A percentile compares a stretch with the other conserved stretches of the same genome.
These are phyloP conservation scores for Syngnathoides biaculeatus DNA, from an alignment of 2,113 vertebrate genomes.

Conservation along the genomic window DNA sequence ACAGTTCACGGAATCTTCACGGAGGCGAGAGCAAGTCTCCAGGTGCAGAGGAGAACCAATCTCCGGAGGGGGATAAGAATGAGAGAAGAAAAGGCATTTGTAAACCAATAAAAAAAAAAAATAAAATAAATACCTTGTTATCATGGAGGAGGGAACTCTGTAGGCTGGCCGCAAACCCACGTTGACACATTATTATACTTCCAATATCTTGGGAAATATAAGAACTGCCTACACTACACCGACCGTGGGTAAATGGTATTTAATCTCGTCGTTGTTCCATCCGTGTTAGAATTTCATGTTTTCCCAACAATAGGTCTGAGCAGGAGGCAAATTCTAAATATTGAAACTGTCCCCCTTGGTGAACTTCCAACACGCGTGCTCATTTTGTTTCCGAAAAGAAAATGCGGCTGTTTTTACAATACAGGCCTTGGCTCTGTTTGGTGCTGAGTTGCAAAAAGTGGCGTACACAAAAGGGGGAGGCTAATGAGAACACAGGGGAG, in stretches of 20 bases:
- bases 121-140: neutral
- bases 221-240: neutral
- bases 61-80: neutral
- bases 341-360: neutral
- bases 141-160: neutral
- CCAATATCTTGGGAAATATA: conserved; percentile 11
- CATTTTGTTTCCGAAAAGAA: conserved; percentile 24
- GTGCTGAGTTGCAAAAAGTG: conserved; percentile 47
- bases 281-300: neutral
- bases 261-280: neutral
- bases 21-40: neutral
- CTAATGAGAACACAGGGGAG: conserved; percentile 69
- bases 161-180: neutral
- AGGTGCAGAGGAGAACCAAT: neutral
- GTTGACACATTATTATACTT: neutral
- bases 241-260: neutral
- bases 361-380: neutral
- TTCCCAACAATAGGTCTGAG: neutral
- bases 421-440: conserved; percentile 49
- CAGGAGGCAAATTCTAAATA: conserved; percentile 5
- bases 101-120: neutral
- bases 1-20: neutral
- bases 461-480: conserved; percentile 45
- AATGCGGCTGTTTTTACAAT: conserved; percentile 35
- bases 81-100: neutral